Conservation (phyloP, 1,140 invertebrate species). For the Trichonephila inaurata region DNA sequence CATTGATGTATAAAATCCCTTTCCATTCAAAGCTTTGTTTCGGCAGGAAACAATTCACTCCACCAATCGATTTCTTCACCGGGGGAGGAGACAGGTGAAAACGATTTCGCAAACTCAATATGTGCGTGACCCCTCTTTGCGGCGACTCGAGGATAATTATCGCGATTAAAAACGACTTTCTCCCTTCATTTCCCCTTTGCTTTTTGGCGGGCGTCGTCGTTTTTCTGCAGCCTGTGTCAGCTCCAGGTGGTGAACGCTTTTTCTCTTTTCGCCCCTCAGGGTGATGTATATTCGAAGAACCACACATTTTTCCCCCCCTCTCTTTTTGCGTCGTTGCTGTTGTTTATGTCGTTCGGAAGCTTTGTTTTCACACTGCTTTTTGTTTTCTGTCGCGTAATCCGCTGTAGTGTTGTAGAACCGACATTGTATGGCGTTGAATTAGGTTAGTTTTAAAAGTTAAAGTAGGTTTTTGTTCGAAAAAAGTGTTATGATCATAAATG, state of each 20-base stretch:
- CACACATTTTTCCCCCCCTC: not conserved
- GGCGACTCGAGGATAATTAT: conserved; percentile 33
- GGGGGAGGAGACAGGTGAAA: not conserved
- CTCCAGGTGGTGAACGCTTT: conserved; percentile 35
- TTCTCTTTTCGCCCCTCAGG: conserved; percentile 23
- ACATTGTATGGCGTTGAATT: too few species aligned
- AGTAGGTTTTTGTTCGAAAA: too few species aligned
- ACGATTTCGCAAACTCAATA: conserved; percentile 27
- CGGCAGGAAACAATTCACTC: too few species aligned
- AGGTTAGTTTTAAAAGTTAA: too few species aligned
- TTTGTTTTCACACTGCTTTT: not conserved
- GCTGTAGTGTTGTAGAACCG: too few species aligned
- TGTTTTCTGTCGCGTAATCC: too few species aligned
- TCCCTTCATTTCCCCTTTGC: conserved; percentile 23
- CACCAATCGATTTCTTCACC: too few species aligned
- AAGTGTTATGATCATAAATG: too few species aligned
- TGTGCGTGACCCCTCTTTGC: not conserved
- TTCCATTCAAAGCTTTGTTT: too few species aligned
- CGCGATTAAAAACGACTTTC: conserved; percentile 57
- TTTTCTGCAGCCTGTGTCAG: conserved; percentile 33
- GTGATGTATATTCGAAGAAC: conserved; percentile 38
- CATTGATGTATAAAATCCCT: too few species aligned
- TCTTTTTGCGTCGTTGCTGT: not conserved
- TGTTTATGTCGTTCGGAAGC: not conserved
- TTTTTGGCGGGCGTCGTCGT: conserved; percentile 29